Evolutionary conservation across 2,797 vertebrate species (phyloP).

Genomic region (Cynodonichthys magdalenae): DNA sequence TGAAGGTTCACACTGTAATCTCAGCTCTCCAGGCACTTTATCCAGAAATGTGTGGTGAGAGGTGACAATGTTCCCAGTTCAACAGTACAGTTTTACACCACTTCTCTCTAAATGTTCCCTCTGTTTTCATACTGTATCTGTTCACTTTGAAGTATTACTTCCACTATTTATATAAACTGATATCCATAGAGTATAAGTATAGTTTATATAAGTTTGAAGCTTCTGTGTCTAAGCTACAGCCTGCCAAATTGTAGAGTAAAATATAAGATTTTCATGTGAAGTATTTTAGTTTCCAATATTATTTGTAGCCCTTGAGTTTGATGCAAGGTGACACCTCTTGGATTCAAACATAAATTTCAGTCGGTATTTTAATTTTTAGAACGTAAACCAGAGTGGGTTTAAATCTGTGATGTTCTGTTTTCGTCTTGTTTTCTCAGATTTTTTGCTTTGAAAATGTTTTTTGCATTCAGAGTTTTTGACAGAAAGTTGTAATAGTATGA

Average conservation of each 20-base stretch:
- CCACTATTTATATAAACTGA: slow-evolving; percentile 16
- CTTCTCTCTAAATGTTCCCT: neutral
- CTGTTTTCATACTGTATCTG: slow-evolving; percentile 32
- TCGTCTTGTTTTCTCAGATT: neutral
- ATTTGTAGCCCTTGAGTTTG: slow-evolving; percentile 28
- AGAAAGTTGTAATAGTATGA: too few relatives aligned
- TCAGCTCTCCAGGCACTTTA: slow-evolving; percentile 79
- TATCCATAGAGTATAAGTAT: slow-evolving; percentile 4
- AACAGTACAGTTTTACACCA: slow-evolving; percentile 29
- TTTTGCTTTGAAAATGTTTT: slow-evolving; percentile 32
- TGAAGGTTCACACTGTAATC: slow-evolving; percentile 51
- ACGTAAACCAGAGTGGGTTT: too few relatives aligned
- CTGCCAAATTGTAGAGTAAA: slow-evolving; percentile 45
- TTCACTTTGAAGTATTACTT: slow-evolving; percentile 43
- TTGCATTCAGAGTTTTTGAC: too few relatives aligned
- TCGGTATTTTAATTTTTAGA: slow-evolving; percentile 46
- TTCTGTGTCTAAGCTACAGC: slow-evolving; percentile 47
- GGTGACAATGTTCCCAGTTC: slow-evolving; percentile 66
- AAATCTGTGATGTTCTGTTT: neutral
- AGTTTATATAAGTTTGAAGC: slow-evolving; percentile 11
- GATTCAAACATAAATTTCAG: slow-evolving; percentile 25
- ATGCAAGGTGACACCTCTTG: slow-evolving; percentile 49
- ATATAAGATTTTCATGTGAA: slow-evolving; percentile 15
- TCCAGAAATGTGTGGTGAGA: slow-evolving; percentile 73
- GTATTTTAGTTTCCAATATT: slow-evolving; percentile 24